Percentiles rank a stretch among this genome's conserved stretches.
These are phyloP conservation scores for Alouatta palliata DNA, from an alignment of 2,113 vertebrate species.

Conservation along the genomic window DNA sequence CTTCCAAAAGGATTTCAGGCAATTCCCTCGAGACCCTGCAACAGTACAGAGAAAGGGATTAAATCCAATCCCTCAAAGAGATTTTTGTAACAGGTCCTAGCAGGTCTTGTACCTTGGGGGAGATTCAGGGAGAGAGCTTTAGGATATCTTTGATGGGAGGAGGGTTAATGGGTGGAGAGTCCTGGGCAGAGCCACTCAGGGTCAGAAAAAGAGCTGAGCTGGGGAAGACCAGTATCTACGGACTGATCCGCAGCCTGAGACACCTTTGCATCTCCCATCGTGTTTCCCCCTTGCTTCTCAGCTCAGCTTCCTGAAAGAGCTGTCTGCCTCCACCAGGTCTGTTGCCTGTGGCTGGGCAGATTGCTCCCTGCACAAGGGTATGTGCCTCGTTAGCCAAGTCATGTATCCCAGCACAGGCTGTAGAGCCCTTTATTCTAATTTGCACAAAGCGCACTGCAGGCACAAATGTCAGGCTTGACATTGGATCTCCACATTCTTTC, in stretches of 20 bases:
- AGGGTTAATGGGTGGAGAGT: background rate
- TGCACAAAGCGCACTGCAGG: background rate
- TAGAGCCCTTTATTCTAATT: background rate
- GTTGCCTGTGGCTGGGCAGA: background rate
- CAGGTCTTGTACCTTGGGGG: background rate
- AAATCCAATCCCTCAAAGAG: background rate
- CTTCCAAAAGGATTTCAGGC: background rate
- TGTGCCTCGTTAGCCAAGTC: background rate
- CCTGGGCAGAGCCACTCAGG: background rate
- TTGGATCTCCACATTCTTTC: background rate
- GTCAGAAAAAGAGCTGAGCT: background rate
- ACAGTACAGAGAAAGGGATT: background rate
- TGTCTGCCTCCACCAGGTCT: background rate
- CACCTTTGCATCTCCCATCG: rapidly evolving
- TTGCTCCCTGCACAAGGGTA: background rate
- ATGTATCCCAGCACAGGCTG: background rate
- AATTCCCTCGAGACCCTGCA: background rate
- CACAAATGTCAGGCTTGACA: background rate
- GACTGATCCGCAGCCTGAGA: background rate
- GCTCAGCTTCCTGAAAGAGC: background rate
- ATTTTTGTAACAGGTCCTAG: background rate
- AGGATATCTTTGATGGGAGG: background rate
- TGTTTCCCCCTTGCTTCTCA: background rate
- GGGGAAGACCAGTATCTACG: background rate
- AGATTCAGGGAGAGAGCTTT: background rate